Base-by-base conservation (phyloP, 2,113 vertebrate species). In the Apistogramma diplotaenia region DNA sequence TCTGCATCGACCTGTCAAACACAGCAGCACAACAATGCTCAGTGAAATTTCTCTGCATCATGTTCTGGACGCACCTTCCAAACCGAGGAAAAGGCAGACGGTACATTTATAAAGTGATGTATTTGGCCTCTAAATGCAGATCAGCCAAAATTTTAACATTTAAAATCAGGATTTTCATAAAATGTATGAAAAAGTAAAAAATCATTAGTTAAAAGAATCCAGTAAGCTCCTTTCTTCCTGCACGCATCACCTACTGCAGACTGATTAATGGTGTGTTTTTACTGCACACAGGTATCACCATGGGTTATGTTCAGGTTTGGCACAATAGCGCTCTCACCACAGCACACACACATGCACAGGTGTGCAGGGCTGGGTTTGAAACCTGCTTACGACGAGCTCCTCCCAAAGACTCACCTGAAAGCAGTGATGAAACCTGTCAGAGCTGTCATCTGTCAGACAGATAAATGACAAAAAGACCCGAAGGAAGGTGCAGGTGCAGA, bases 191-290 rank as follows among this genome's bases (percentile, higher is more conserved):
- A 49, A 67, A 6, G 15, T 16, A 55, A 56, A 25, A 55, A 5
- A 56, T 2, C 61, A 46, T 27, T 35, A 33, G 1, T 1, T 8
- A 33, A 60, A 81, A 53, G 4, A 23, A 61, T 13, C 65, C 25
- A 43, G 65, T 31, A 70, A 70, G 43, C 60, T 29, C 19, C 43
- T 40, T 49, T 53, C 33, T 25, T 54, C 40, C 29, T 6, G 27
- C 12, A 4, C 8, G 29, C 8, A 70, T 2, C 0, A 15, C 33
- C 27, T 16, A 56, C 10, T 71, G 4, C 8, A 46, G 15, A 76
- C 53, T 71, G 29, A 82, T 29, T 82, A 33, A 71, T 61, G 35
- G 7, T 11, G 58, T 83, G 65, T 51, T 77, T 59, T 83, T 53
- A 70, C 19, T 59, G 56, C 18, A 55, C 60, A 37, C 61, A 82